phyloP scores from a whole-genome alignment of 2,113 vertebrate species.

The Kryptolebias marmoratus region DNA sequence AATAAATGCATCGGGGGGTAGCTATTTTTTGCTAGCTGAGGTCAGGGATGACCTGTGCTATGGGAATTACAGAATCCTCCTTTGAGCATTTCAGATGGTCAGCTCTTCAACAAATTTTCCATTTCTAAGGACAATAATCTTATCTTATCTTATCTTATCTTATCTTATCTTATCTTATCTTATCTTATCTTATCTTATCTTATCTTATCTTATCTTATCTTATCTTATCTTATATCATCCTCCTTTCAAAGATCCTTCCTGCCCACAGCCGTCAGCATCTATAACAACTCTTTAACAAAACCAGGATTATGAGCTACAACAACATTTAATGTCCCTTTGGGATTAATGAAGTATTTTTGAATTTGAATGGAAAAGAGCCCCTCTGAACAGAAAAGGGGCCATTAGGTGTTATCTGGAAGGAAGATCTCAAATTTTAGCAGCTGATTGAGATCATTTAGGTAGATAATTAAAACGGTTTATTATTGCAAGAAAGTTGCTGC shows the following conservation, averaged over 20 bases:
- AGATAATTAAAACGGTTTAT: neutral
- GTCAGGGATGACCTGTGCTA: slow-evolving; percentile 67
- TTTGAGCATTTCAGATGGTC: slow-evolving; percentile 58
- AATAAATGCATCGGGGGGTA: slow-evolving; percentile 61
- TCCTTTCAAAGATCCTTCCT: no score
- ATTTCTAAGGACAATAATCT: slow-evolving; percentile 44
- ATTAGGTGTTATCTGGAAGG: slow-evolving; percentile 32
- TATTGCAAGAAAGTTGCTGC: neutral
- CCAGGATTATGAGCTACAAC: no score
- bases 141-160: no score
- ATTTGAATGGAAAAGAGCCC: neutral
- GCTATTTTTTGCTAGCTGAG: slow-evolving; percentile 84
- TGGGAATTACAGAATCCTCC: slow-evolving; percentile 73
- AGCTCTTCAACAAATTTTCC: slow-evolving; percentile 34
- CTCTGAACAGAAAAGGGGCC: slow-evolving; percentile 14
- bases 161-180: no score
- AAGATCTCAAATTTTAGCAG: slow-evolving; percentile 12
- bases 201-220: no score
- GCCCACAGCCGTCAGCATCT: no score
- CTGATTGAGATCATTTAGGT: slow-evolving; percentile 8
- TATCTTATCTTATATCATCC: no score
- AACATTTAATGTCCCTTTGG: no score
- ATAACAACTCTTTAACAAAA: no score
- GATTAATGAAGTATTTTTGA: no score
- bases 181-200: no score